Base-by-base conservation (phyloP, 2,113 vertebrate genomes). In the Camelus bactrianus region DNA sequence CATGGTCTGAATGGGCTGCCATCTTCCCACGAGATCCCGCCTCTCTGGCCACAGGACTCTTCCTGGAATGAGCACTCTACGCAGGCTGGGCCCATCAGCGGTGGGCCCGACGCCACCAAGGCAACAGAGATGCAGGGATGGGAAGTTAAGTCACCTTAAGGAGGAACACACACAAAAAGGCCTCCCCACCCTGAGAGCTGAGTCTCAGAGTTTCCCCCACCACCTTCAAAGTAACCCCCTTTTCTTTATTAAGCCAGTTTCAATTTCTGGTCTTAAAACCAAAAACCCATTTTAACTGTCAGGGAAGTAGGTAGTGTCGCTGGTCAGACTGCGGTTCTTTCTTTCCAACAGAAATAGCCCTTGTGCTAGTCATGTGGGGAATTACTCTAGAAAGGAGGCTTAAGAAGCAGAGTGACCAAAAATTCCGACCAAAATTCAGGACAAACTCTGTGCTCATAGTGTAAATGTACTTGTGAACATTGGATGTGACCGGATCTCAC, bases 31-130 rank as follows among this genome's bases (percentile, higher is more conserved):
- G 19, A 82, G 30, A 42, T 19, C 17, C 32, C 8, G 6, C 8
- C 22, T 75, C 35, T 38, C 54, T 24, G 14, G 56, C n/a, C 70
- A 73, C 30, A 38, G 2, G 32, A 24, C 30, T 54, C 2, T 17
- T 67, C 50, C 56, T 20, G 11, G 42, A 84, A 67, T 2, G 22
- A 35, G 35, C 20, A 15, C 2, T 42, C 50, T 26, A 46, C 0
- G 22, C 15, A 30, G 28, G 58, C 48, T 32, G 38, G 65, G 79
- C 79, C 62, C 0, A 0, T n/a, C 10, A 13, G 54, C 1, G 7
- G 16, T 1, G 2, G 17, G 35, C 30, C 24, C 11, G 26, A 48
- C 56, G 28, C 15, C 22, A 11, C 54, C 46, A 19, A 0, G 12
- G 38, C 64, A 52, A 54, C 8, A 56, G 48, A 91, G 26, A 6